A percentile compares a stretch with the other conserved stretches of the same genome.
phyloP scores from a whole-genome alignment of 64 coral and sea anemone species.

The Pachyseris speciosa region DNA sequence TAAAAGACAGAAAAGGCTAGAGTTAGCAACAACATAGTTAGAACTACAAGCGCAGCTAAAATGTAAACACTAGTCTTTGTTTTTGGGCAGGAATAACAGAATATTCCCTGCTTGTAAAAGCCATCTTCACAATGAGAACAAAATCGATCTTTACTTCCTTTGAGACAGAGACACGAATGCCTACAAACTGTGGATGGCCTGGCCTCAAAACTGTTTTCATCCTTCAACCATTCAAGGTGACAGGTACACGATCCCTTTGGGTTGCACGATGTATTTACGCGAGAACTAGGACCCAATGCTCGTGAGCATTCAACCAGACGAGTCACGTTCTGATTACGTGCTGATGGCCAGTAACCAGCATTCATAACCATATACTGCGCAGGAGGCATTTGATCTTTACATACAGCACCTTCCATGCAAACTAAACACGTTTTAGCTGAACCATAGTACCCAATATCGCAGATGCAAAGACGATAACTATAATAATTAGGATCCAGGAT shows the following conservation, averaged over 20 bases:
- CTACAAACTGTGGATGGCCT: slow-evolving; percentile 30
- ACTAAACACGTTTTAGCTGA: neutral
- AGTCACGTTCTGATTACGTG: slow-evolving; percentile 41
- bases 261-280: slow-evolving; percentile 5
- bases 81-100: slow-evolving; percentile 26
- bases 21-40: slow-evolving; percentile 17
- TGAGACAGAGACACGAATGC: slow-evolving; percentile 19
- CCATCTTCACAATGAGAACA: slow-evolving; percentile 58
- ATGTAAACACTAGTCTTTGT: slow-evolving; percentile 49
- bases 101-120: slow-evolving; percentile 51
- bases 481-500: slow-evolving; percentile 51
- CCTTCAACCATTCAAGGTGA: neutral
- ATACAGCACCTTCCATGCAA: slow-evolving; percentile 47
- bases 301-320: slow-evolving; percentile 54
- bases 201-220: neutral
- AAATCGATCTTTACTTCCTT: slow-evolving; percentile 47
- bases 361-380: slow-evolving; percentile 46
- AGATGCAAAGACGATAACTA: slow-evolving; percentile 41
- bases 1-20: slow-evolving; percentile 35
- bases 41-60: neutral
- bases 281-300: neutral
- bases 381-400: slow-evolving; percentile 27
- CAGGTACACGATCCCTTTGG: slow-evolving; percentile 41
- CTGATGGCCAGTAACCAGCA: slow-evolving; percentile 54
- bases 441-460: slow-evolving; percentile 61